Evolutionary conservation across 1,140 invertebrate genomes (phyloP).

Genomic region (Globodera ellingtonae): DNA sequence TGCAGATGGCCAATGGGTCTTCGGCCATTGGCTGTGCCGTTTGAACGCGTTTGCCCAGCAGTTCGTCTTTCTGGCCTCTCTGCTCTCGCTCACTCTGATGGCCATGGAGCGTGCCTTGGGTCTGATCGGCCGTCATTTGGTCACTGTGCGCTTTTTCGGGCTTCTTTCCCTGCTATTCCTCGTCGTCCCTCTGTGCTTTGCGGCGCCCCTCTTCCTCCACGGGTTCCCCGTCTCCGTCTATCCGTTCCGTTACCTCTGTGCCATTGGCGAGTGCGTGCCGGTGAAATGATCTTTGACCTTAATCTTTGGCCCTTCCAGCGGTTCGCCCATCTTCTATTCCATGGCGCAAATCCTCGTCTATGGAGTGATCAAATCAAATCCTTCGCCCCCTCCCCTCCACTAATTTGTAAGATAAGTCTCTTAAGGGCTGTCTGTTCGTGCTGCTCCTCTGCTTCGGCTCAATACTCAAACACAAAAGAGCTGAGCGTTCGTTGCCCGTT

Average conservation of each 20-base stretch:
- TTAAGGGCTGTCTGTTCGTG: slow-evolving; percentile 46
- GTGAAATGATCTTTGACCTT: not conserved
- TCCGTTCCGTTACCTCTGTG: slow-evolving; percentile 46
- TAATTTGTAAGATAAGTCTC: not conserved
- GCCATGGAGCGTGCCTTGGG: slow-evolving; percentile 50
- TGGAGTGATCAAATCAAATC: not conserved
- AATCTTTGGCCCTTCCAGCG: slow-evolving; percentile 24
- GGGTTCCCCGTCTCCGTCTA: slow-evolving; percentile 38
- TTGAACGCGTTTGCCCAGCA: slow-evolving; percentile 49
- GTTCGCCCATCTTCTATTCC: slow-evolving; percentile 44
- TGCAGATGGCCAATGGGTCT: slow-evolving; percentile 38
- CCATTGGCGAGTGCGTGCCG: slow-evolving; percentile 43
- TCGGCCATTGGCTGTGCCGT: slow-evolving; percentile 44
- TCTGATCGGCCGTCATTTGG: slow-evolving; percentile 42
- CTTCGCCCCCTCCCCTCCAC: not conserved
- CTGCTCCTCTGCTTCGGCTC: slow-evolving; percentile 51
- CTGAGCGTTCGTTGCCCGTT: slow-evolving; percentile 40
- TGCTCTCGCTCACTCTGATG: slow-evolving; percentile 43
- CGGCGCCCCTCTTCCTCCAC: slow-evolving; percentile 33
- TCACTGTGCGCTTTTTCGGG: slow-evolving; percentile 35
- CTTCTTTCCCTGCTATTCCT: slow-evolving; percentile 33
- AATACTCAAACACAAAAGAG: slow-evolving; percentile 36
- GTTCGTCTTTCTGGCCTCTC: slow-evolving; percentile 35
- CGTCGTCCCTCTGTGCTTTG: slow-evolving; percentile 40
- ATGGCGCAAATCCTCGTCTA: slow-evolving; percentile 50